Evolutionary conservation across 2,888 invertebrate genomes (phyloP).

Genomic region (Herminia tarsipennalis): DNA sequence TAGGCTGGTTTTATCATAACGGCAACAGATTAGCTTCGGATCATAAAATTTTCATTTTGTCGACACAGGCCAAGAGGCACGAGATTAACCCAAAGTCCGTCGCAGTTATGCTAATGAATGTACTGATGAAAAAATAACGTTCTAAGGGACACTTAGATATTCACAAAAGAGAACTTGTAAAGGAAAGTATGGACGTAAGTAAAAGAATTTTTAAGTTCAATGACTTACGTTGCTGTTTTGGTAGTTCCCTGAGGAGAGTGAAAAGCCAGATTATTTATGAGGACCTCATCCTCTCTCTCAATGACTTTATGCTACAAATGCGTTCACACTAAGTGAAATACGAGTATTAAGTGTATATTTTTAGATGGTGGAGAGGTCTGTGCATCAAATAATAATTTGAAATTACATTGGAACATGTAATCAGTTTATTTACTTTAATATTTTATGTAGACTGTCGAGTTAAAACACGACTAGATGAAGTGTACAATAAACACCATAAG

Average conservation of each 20-base stretch:
- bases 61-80: conserved; percentile 26
- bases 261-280: too few species aligned
- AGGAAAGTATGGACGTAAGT: conserved; percentile 18
- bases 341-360: too few species aligned
- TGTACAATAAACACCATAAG: too few species aligned
- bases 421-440: too few species aligned
- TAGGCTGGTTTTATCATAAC: conserved; percentile 34
- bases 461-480: too few species aligned
- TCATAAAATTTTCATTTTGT: conserved; percentile 42
- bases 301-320: too few species aligned
- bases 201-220: conserved; percentile 4
- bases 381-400: too few species aligned
- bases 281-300: too few species aligned
- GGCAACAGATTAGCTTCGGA: conserved; percentile 33
- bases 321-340: too few species aligned
- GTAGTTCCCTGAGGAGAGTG: neutral
- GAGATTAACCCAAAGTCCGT: conserved; percentile 39
- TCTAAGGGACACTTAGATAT: conserved; percentile 20
- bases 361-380: too few species aligned
- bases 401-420: too few species aligned
- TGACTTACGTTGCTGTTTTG: neutral
- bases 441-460: too few species aligned
- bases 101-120: conserved; percentile 42
- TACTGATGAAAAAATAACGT: conserved; percentile 43
- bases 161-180: conserved; percentile 17